Base-by-base conservation (phyloP, 1,140 invertebrate genomes). In the Panagrolaimus sp. region DNA sequence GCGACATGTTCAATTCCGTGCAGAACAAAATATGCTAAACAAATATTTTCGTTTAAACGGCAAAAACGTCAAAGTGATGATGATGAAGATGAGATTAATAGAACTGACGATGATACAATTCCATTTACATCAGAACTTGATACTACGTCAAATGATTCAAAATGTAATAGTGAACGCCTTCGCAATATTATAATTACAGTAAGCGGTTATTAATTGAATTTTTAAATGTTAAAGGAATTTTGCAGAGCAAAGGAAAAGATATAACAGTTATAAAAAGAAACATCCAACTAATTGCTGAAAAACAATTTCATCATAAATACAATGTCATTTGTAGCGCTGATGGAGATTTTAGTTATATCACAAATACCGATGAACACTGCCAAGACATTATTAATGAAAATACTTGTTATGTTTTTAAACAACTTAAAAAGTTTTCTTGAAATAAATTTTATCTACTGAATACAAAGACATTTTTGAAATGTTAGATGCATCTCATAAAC, bases 361-460 rank as follows among this genome's bases (percentile, higher is more conserved):
- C 71, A 47, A 72, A 42, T n/a, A 72, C 71, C 25, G 71, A 72
- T 27, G 71, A 72, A 46, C 74, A 65, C 25, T 72, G 71, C 44
- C 71, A 72, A 67, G 69, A 68, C 25, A 48, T 47, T 25, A 48
- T 68, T 23, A 44, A 38, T 38, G 65, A 43, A 11, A 68, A 68
- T 27, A 68, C 67, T n/a, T 68, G 67, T 47, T 68, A 68, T 38
- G 61, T 68, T 8, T 68, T 68, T 31, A 63, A 65, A 46, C 57
- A 68, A 47, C 14, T n/a, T 68, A 5, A 48, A 68, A 14, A 16
- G 67, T 38, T 46, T 23, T 38, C 16, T 25, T 57, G n/a, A 57
- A 27, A 57, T 27, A 27, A 57, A 57, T 11, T 0, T 51, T 11
- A 8, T 25, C n/a, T 16, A 25, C n/a, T n/a, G n/a, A n/a, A n/a